These are phyloP conservation scores for Oscheius sp. DNA, from an alignment of 2,888 invertebrate species.

Conservation along the genomic window DNA sequence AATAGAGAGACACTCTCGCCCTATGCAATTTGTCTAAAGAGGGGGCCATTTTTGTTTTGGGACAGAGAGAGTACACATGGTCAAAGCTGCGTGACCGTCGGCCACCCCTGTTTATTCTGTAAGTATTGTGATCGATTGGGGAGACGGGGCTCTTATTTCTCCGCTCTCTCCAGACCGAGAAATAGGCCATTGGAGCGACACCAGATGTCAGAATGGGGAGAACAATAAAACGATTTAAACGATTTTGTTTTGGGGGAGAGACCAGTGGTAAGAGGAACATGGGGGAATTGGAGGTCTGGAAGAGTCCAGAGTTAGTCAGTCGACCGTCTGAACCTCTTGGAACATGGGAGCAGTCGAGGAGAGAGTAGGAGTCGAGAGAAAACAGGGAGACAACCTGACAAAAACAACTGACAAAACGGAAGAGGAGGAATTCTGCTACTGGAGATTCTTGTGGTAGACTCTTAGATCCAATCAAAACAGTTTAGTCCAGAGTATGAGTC, in stretches of 20 bases:
- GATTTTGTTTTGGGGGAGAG: not conserved
- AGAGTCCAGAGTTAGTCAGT: not conserved
- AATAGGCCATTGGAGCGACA: slow-evolving; percentile 14
- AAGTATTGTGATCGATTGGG: not conserved
- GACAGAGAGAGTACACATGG: not conserved
- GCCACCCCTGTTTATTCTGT: not conserved
- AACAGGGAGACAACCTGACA: too few relatives aligned
- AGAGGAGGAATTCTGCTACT: too few relatives aligned
- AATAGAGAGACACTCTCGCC: not conserved
- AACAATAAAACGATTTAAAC: not conserved
- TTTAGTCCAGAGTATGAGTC: too few relatives aligned
- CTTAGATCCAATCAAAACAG: too few relatives aligned
- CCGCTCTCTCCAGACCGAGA: not conserved
- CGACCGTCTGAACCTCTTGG: too few relatives aligned
- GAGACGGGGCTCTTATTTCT: not conserved
- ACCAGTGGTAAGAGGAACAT: not conserved
- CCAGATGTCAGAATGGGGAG: slow-evolving; percentile 2
- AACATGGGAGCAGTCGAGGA: too few relatives aligned
- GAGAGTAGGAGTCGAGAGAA: too few relatives aligned
- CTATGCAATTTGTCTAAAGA: slow-evolving; percentile 6
- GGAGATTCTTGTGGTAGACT: too few relatives aligned
- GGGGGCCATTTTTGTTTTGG: slow-evolving; percentile 6
- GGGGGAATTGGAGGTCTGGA: not conserved
- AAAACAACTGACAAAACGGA: too few relatives aligned
- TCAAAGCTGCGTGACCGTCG: not conserved